These are phyloP conservation scores for Danionella cerebrum DNA, from an alignment of 2,113 vertebrate species.

Conservation along the genomic window DNA sequence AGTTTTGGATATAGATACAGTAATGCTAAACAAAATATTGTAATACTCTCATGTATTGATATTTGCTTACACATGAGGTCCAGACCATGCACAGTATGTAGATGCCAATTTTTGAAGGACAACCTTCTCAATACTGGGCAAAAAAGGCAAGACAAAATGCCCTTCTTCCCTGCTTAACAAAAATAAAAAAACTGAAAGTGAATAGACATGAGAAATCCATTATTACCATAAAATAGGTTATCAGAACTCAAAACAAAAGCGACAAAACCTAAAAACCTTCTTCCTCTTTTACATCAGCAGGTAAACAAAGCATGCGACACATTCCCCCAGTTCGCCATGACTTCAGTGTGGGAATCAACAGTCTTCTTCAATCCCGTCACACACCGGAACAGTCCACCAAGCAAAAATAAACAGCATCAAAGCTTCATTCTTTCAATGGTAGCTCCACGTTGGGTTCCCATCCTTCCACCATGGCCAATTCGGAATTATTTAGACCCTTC, in stretches of 20 bases:
- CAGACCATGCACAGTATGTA: too few species aligned
- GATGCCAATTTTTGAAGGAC: too few species aligned
- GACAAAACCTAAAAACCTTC: constrained; percentile 2
- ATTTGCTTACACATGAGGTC: too few species aligned
- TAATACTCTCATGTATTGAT: too few species aligned
- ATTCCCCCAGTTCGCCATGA: constrained; percentile 15
- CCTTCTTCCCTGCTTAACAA: too few species aligned
- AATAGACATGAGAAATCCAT: too few species aligned
- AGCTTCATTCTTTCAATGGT: not conserved
- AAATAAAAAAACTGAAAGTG: too few species aligned
- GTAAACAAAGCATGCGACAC: constrained; percentile 35
- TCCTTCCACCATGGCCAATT: not conserved
- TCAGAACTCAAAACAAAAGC: not conserved
- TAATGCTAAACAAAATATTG: too few species aligned
- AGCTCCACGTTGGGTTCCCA: not conserved
- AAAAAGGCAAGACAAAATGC: too few species aligned
- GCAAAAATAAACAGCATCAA: not conserved
- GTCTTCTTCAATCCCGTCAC: not conserved
- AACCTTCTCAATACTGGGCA: too few species aligned
- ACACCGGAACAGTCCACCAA: not conserved
- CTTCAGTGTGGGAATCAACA: not conserved
- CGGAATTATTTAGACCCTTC: not conserved
- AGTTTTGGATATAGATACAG: too few species aligned
- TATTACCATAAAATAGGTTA: not conserved
- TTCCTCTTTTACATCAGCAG: not conserved